Evolutionary conservation across 2,113 vertebrate genomes (phyloP), one percentile per base, ranked within the genome.

Genomic region (Chunga burmeisteri): DNA sequence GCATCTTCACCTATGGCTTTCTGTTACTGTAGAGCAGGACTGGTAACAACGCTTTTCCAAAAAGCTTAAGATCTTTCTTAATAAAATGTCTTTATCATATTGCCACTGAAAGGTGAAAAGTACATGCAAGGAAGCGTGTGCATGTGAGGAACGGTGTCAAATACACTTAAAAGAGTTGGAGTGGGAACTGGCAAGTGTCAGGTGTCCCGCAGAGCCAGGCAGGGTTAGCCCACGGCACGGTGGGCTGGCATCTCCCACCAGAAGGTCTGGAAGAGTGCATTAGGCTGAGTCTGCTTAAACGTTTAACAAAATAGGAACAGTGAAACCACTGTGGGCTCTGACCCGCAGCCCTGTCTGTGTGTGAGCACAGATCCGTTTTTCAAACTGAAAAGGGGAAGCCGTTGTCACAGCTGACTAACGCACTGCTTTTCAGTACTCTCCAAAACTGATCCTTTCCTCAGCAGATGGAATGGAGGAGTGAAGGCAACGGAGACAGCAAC

Each of bases 191-290:
- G 36, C 19, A 0, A 0, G 20, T 77, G 26, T 80, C n/a, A 19
- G 11, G 26, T 68, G 62, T 88, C 67, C 6, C 26, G 74, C 23
- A 11, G 14, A 49, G 53, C n/a, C 49, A 52, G 36, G 23, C 27
- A 34, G 44, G 52, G 59, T 52, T 83, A 0, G 0, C 53, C 53
- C 0, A 0, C 16, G 65, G 58, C 12, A 6, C 17, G 30, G 46
- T 17, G 63, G 25, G 36, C 16, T 49, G 11, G 19, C 11, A 16
- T 62, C 63, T 67, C 21, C 10, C 34, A 44, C 20, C 30, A 81
- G 52, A 38, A 90, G 11, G 25, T 93, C 80, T 83, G 67, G 72
- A 78, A 70, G 91, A 88, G 25, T 73, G 59, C 7, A 10, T 67
- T 66, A 34, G 40, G 40, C 38, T 81, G 46, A 27, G n/a, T 86